These are phyloP conservation scores for Chaetura pelagica DNA, from an alignment of 2,113 vertebrate species.

Conservation along the genomic window DNA sequence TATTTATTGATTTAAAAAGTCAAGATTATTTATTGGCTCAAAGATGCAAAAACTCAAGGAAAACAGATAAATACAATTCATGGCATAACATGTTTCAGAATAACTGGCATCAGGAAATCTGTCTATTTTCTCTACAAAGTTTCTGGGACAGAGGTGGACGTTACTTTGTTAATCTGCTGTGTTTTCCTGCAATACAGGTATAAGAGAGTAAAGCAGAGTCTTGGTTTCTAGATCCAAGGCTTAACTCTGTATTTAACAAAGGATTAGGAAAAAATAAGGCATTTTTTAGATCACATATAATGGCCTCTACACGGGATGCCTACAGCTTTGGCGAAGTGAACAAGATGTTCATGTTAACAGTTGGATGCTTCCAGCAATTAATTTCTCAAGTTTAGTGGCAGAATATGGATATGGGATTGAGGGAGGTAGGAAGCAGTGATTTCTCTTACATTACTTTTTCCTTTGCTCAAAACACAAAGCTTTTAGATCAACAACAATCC, in stretches of 20 bases:
- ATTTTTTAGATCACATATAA: background rate
- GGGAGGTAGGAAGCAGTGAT: background rate
- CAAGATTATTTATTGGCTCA: background rate
- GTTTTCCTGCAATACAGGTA: background rate
- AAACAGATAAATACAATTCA: background rate
- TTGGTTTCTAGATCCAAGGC: background rate
- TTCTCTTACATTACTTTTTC: background rate
- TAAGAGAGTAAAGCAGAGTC: background rate
- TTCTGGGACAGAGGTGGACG: background rate
- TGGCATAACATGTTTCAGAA: background rate
- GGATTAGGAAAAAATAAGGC: background rate
- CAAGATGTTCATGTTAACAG: background rate
- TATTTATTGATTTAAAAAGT: background rate
- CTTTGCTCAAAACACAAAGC: background rate
- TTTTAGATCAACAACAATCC: background rate
- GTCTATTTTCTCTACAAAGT: background rate
- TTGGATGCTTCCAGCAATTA: background rate
- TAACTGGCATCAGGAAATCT: background rate
- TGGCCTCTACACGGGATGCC: background rate
- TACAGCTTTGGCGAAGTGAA: background rate
- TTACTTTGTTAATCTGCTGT: background rate
- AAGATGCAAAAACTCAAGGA: background rate
- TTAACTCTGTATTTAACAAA: background rate
- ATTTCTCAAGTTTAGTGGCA: background rate
- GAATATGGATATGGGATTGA: background rate